Evolutionary conservation across 2,888 invertebrate species (phyloP), one percentile per base, ranked within the genome.

Genomic region (Melinaea menophilus): DNA sequence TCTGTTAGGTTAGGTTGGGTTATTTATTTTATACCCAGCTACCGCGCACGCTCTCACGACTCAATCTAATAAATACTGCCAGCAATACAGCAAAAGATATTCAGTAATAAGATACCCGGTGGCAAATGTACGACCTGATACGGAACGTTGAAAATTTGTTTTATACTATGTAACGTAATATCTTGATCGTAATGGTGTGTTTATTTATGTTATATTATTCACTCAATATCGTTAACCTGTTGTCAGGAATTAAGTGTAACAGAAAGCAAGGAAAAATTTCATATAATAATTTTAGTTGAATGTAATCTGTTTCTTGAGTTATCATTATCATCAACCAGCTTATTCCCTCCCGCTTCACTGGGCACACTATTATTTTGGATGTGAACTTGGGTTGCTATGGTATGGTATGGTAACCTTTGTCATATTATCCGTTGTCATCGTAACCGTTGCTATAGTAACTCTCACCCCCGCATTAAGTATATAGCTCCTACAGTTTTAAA

Each of bases 31-130:
- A 72, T 72, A 72, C 2, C 69, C 70, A 71, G 84, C 85, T 86
- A 83, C 87, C 78, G 86, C 77, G 77, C 78, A 72, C 75, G 80
- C 78, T 85, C 88, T 85, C 90, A 89, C 90, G 90, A 86, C 86
- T 89, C 88, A 88, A 90, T 90, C 88, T 81, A 88, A 89, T 88
- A 89, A 89, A 89, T 89, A 87, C 83, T 74, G 74, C 78, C 76
- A 77, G 82, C 84, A 85, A 84, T 82, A 82, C 82, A 76, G 73
- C 82, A 76, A 73, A 76, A 75, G 78, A 85, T 86, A 85, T 85
- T 80, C 81, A 81, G 84, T 83, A 87, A 85, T 85, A 86, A 84
- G 84, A 84, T 86, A 86, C 78, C 79, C 81, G 79, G 85, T 84
- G 81, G 84, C 81, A 77, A 75, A 80, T 82, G 79, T 77, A 77